phyloP scores from a whole-genome alignment of 1,140 invertebrate species.

The Gerris buenoi region DNA sequence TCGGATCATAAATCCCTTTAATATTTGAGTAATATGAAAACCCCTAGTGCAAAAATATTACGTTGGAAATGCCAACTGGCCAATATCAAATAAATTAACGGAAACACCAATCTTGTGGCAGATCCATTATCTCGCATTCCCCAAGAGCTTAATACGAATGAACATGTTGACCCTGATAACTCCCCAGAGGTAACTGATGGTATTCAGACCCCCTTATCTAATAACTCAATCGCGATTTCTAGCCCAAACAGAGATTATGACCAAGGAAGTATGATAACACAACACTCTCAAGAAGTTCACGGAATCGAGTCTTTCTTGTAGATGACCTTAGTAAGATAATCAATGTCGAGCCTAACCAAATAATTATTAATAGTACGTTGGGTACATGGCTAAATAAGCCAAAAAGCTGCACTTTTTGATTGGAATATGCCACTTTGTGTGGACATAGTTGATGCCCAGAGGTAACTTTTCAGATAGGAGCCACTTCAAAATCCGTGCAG shows the following conservation, averaged over 20 bases:
- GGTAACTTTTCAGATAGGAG: too few relatives aligned
- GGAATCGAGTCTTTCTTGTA: background rate
- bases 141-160: background rate
- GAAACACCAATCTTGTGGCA: slow-evolving; percentile 20
- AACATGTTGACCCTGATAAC: background rate
- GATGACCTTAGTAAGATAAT: background rate
- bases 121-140: slow-evolving; percentile 12
- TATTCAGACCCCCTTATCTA: background rate
- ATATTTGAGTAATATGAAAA: slow-evolving; percentile 31
- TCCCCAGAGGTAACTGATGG: background rate
- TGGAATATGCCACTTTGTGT: too few relatives aligned
- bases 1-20: slow-evolving; percentile 35
- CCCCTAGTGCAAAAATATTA: slow-evolving; percentile 18
- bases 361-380: too few relatives aligned
- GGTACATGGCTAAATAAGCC: too few relatives aligned
- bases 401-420: too few relatives aligned
- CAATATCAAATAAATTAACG: slow-evolving; percentile 22
- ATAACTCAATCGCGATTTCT: background rate
- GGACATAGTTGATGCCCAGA: too few relatives aligned
- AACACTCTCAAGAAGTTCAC: background rate
- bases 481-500: too few relatives aligned
- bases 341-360: background rate
- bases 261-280: background rate
- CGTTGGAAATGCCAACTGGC: slow-evolving; percentile 18
- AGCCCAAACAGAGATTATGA: background rate